Evolutionary conservation across 2,888 invertebrate species (phyloP), one percentile per base, ranked within the genome.

Genomic region (Pediacus dermestoides): DNA sequence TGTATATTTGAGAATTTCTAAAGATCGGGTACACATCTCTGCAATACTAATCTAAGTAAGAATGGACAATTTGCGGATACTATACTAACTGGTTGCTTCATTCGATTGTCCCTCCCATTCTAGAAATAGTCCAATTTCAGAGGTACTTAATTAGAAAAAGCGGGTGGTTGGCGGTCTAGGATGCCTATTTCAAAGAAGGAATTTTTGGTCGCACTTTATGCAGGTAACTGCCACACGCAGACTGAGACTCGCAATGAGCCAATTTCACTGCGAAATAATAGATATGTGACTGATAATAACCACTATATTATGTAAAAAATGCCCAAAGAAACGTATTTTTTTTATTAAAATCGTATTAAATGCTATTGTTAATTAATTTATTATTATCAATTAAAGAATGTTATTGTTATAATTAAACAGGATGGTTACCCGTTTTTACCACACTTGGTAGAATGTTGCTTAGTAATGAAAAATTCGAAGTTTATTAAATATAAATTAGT

Each of bases 301-400:
- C 37, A 49, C 43, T 42, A 46, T 42, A 37, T 43, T n/a, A 22
- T 35, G 36, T 55, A 56, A 55, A 64, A 66, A 66, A 66, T 67
- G 67, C 66, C 67, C 66, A 68, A 67, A 66, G 64, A 65, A 66
- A 63, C 61, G 39, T 58, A 10, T 23, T 48, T 54, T 53, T 60
- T 65, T 64, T 66, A 67, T 64, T 66, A 65, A 66, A 67, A 67
- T 67, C 60, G 64, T 66, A 66, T 68, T 67, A 66, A 67, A 67
- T 61, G 58, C 66, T 66, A 66, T 65, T 60, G 60, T 67, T 66
- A 66, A 61, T 63, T 56, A 54, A 53, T 60, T 58, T 47, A 60
- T 62, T 60, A 58, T 61, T 60, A 62, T 64, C 63, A 58, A 61
- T 61, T 62, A 64, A 65, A 63, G 55, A 63, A 63, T 61, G 52